These are phyloP conservation scores for Bubo bubo DNA, from an alignment of 2,113 vertebrate genomes.

Conservation along the genomic window DNA sequence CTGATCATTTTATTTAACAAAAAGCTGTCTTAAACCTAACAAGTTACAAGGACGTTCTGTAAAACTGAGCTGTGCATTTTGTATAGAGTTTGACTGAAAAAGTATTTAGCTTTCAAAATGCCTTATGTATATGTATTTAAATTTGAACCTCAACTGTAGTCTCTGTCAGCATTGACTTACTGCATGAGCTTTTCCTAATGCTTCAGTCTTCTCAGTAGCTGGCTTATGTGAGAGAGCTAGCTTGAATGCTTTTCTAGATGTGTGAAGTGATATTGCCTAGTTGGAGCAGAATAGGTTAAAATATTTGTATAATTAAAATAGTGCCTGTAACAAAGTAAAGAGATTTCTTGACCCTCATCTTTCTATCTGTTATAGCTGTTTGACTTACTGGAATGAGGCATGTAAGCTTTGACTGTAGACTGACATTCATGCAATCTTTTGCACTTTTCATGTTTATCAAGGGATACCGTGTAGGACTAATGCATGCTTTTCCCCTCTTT, in stretches of 20 bases:
- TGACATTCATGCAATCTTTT: conserved; percentile 48
- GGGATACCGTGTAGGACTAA: not conserved
- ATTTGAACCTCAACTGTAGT: not conserved
- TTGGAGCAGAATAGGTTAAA: conserved; percentile 13
- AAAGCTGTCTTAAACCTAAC: conserved; percentile 27
- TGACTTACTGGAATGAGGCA: conserved; percentile 76
- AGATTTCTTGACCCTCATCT: conserved; percentile 7
- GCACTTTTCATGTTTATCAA: not conserved
- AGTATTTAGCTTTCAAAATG: not conserved
- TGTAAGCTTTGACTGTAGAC: conserved; percentile 66
- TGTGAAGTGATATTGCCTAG: conserved; percentile 41
- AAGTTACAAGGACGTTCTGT: not conserved
- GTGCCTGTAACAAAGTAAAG: conserved; percentile 29
- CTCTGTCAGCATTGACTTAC: conserved; percentile 32
- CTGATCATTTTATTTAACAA: conserved; percentile 52
- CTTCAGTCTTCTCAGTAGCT: conserved; percentile 8
- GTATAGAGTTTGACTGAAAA: not conserved
- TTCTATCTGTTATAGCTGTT: conserved; percentile 52
- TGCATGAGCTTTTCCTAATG: conserved; percentile 77
- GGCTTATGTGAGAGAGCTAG: conserved; percentile 34
- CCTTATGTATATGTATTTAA: not conserved
- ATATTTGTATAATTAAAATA: not conserved
- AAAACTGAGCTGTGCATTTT: not conserved
- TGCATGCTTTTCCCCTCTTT: conserved; percentile 22
- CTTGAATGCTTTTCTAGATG: conserved; percentile 39